Percentiles rank a stretch among this genome's conserved stretches.
Evolutionary conservation across 2,113 vertebrate genomes (phyloP).

Genomic region (Percopsis transmontana): DNA sequence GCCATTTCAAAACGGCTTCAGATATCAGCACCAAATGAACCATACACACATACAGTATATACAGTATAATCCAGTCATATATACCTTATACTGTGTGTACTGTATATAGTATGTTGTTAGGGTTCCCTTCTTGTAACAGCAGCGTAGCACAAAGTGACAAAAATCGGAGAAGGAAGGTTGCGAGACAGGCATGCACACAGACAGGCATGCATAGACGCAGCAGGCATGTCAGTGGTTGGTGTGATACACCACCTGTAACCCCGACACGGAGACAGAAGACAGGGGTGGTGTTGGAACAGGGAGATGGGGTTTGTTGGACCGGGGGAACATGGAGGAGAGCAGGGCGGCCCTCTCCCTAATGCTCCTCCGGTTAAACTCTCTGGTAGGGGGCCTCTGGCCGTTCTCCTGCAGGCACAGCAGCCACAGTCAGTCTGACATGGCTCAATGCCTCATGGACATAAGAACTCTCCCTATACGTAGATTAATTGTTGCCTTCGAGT

Average conservation of each 20-base stretch:
- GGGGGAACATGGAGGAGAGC: slow-evolving; percentile 87
- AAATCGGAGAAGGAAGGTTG: not conserved
- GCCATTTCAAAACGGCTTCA: too few species aligned
- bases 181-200: not conserved
- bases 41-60: too few species aligned
- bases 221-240: not conserved
- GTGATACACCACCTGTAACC: slow-evolving; percentile 44
- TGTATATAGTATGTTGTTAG: too few species aligned
- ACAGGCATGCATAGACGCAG: not conserved
- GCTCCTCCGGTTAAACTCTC: slow-evolving; percentile 87
- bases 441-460: too few species aligned
- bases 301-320: slow-evolving; percentile 59
- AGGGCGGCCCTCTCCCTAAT: slow-evolving; percentile 90
- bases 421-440: not conserved
- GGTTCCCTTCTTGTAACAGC: not conserved
- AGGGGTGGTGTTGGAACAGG: slow-evolving; percentile 13
- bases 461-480: not conserved
- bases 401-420: slow-evolving; percentile 79
- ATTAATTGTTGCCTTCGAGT: too few species aligned
- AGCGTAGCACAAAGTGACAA: not conserved
- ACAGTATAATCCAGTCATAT: too few species aligned
- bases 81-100: too few species aligned
- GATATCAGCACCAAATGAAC: too few species aligned
- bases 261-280: slow-evolving; percentile 7
- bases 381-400: slow-evolving; percentile 78